phyloP scores from a whole-genome alignment of 2,797 vertebrate genomes.

The Rhincodon typus region DNA sequence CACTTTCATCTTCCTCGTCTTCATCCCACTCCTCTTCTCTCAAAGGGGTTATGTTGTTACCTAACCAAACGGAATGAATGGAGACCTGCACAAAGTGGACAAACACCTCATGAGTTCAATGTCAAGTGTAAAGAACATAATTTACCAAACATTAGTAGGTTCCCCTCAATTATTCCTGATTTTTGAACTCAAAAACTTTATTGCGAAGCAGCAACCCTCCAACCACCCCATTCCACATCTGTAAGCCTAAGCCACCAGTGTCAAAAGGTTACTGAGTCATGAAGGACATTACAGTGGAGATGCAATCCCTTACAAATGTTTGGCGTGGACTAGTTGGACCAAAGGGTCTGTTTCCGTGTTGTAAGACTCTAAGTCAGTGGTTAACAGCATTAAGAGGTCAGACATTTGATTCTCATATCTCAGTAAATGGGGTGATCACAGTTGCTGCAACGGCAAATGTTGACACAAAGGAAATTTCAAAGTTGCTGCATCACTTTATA shows the following conservation, averaged over 20 bases:
- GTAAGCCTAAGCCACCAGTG: background rate
- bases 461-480: background rate
- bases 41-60: conserved; percentile 89
- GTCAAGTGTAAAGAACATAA: background rate
- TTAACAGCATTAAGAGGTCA: background rate
- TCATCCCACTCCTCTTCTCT: conserved; percentile 92
- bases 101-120: background rate
- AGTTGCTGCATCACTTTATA: background rate
- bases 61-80: conserved; percentile 94
- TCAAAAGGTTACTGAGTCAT: background rate
- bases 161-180: background rate
- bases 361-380: background rate
- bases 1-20: conserved; percentile 89
- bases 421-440: background rate
- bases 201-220: background rate
- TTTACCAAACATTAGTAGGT: background rate
- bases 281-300: background rate
- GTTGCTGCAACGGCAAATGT: background rate
- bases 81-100: conserved; percentile 68
- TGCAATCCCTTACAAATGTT: background rate
- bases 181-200: background rate
- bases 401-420: background rate
- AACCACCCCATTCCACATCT: background rate
- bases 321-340: too few species aligned
- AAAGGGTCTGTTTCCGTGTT: too few species aligned